Base-by-base conservation (phyloP, 2,888 invertebrate genomes). In the Chrysotoxum bicinctum region DNA sequence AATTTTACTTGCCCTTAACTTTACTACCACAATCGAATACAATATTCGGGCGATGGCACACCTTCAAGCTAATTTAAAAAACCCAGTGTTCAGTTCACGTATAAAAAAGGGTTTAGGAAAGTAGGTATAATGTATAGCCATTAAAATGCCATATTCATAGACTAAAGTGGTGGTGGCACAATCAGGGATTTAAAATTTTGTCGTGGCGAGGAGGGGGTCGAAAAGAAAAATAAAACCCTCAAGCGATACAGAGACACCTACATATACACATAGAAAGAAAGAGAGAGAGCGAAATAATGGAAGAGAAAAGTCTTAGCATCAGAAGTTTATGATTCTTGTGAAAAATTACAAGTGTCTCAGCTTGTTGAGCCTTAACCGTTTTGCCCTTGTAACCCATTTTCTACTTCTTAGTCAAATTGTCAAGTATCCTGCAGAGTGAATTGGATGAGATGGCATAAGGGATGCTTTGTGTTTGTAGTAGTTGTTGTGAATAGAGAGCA, bases 371-470 rank as follows among this genome's bases (percentile, higher is more conserved):
- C 58, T 75, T 80, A 84, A 84, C 75, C 70, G 75, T 80, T 84
- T 75, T 75, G 70, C 80, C 74, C 84, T 84, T 84, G 84, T 84
- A 84, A 80, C 84, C 80, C 64, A 75, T 84, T 84, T 84, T 75
- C 56, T 66, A 75, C 83, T 70, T 69, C 79, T 79, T 64, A 79
- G 83, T 83, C 79, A 74, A 83, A 69, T 79, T 83, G 83, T 79
- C 83, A 83, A 83, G 83, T 37, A 79, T 64, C 32, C 83, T 79
- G 79, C 74, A 62, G 32, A 45, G 30, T 48, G 72, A 73, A 73
- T 83, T 68, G 68, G 73, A 77, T 83, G 19, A 73, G 73, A 56
- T 73, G 62, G n/a, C 2, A 9, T 32, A 16, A 26, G 30, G 43
- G 62, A 30, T 45, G 62, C 16, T 62, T n/a, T 32, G 19, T 32